Percentiles rank a stretch among this genome's conserved stretches.
Evolutionary conservation across 2,797 vertebrate genomes (phyloP).

Genomic region (Gymnothorax javanicus): DNA sequence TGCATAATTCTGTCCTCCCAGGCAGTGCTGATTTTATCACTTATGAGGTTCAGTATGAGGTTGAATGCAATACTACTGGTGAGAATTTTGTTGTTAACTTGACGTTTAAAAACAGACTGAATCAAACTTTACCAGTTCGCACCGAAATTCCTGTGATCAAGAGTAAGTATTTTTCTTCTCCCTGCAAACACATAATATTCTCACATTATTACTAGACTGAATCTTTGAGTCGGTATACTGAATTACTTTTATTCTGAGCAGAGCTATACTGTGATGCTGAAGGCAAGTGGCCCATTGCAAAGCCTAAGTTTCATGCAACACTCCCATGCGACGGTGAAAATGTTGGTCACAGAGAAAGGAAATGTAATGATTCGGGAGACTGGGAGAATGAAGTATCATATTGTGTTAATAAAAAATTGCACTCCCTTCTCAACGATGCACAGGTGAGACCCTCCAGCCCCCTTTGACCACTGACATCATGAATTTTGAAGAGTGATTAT

Average conservation of each 20-base stretch:
- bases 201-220: neutral
- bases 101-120: slow-evolving; percentile 44
- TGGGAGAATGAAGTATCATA: slow-evolving; percentile 24
- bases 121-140: accelerated
- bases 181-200: too few species aligned
- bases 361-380: neutral
- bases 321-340: slow-evolving; percentile 39
- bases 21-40: accelerated
- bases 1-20: neutral
- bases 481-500: neutral
- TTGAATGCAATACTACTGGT: accelerated
- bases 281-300: slow-evolving; percentile 47
- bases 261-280: accelerated
- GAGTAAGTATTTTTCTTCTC: slow-evolving; percentile 47
- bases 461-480: neutral
- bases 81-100: accelerated
- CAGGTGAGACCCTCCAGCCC: slow-evolving; percentile 54
- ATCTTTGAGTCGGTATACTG: neutral
- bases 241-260: slow-evolving; percentile 24
- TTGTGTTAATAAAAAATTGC: slow-evolving; percentile 58
- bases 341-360: slow-evolving; percentile 56
- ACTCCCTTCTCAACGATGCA: slow-evolving; percentile 42
- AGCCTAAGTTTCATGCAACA: neutral
- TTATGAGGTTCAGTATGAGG: accelerated
- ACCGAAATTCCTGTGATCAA: slow-evolving; percentile 37